phyloP scores from a whole-genome alignment of 2,113 vertebrate genomes.

The Neomonachus schauinslandi region DNA sequence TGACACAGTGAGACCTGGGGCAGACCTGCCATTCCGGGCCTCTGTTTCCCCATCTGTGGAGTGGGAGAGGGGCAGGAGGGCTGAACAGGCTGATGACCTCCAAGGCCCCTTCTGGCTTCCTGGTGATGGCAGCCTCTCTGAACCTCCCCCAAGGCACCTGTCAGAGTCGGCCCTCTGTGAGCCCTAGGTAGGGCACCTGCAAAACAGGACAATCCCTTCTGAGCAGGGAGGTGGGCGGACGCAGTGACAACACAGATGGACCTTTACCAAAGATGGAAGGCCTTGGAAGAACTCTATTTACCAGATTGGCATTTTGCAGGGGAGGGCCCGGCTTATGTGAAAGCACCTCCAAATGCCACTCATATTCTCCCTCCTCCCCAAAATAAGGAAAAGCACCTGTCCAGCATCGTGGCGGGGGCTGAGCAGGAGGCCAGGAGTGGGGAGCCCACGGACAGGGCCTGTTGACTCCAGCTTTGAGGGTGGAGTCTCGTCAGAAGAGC shows the following conservation, averaged over 20 bases:
- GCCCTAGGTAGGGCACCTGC: accelerated
- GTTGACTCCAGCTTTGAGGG: not conserved
- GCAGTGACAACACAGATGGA: accelerated
- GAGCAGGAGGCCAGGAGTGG: not conserved
- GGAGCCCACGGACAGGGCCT: not conserved
- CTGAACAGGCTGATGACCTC: not conserved
- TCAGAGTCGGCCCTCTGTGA: not conserved
- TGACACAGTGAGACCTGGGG: not conserved
- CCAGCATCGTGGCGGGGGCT: not conserved
- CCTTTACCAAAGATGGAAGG: not conserved
- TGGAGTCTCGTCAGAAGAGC: not conserved
- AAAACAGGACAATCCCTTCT: not conserved
- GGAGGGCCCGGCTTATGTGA: not conserved
- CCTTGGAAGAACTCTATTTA: not conserved
- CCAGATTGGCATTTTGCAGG: not conserved
- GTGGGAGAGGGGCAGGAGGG: not conserved
- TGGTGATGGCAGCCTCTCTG: not conserved
- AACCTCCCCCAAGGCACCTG: not conserved
- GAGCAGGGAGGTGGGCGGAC: not conserved
- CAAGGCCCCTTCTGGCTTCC: not conserved
- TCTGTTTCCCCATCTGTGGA: conserved; percentile 1
- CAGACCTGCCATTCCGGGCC: not conserved
- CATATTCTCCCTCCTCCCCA: not conserved
- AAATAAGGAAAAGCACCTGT: not conserved
- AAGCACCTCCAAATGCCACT: not conserved